Evolutionary conservation across 2,113 vertebrate species (phyloP).

Genomic region (Ctenomys sociabilis): DNA sequence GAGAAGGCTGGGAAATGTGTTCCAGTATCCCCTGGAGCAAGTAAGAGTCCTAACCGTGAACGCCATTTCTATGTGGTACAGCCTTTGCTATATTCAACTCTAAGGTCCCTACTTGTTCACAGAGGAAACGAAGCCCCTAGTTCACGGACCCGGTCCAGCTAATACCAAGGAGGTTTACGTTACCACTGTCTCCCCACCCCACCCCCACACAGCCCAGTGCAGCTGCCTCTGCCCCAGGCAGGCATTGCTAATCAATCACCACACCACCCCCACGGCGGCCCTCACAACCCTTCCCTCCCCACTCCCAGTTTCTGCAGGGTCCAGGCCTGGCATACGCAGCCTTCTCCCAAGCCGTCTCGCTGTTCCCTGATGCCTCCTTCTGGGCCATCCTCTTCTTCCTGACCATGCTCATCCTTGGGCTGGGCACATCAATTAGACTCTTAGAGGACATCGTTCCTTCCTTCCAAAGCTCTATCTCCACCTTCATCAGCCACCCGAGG

Average conservation of each 20-base stretch:
- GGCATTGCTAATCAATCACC: background rate
- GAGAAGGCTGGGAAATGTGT: background rate
- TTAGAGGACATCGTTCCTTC: slow-evolving; percentile 90
- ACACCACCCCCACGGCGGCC: background rate
- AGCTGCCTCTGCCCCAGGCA: background rate
- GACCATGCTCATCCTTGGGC: slow-evolving; percentile 88
- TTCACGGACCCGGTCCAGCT: background rate
- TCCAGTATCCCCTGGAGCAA: background rate
- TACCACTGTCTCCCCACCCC: background rate
- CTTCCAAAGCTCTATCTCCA: slow-evolving; percentile 86
- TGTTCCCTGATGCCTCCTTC: slow-evolving; percentile 89
- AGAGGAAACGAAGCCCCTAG: background rate
- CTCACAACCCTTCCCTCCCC: slow-evolving; percentile 9
- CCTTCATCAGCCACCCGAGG: slow-evolving; percentile 57
- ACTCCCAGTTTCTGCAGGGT: slow-evolving; percentile 87
- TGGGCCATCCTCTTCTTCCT: slow-evolving; percentile 93
- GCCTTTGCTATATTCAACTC: background rate
- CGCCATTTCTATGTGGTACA: background rate
- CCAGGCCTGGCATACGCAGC: slow-evolving; percentile 90
- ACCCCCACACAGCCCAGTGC: background rate
- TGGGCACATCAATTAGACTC: slow-evolving; percentile 90
- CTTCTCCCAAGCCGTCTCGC: slow-evolving; percentile 90
- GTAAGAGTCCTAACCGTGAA: background rate
- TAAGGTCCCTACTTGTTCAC: background rate
- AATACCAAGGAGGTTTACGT: background rate